Evolutionary conservation across 2,888 invertebrate genomes (phyloP), one percentile per base, ranked within the genome.

Genomic region (Serrognathus titanus): DNA sequence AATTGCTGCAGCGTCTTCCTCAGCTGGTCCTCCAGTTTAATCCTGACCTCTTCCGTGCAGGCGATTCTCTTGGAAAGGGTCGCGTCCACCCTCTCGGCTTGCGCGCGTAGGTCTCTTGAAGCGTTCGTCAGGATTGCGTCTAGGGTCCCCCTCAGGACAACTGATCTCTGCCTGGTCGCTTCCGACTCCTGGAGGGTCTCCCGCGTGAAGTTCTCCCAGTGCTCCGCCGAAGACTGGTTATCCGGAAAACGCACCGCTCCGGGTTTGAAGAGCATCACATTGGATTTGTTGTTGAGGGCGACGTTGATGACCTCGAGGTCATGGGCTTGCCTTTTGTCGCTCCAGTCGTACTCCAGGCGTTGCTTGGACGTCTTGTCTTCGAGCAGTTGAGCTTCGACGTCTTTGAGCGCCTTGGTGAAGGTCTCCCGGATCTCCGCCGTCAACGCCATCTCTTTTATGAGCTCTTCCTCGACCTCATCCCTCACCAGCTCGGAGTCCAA

Each of bases 281-380:
- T 82, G 0, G 88, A 89, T 68, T 82, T 82, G 48, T 90, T 86
- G 58, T 84, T 86, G 5, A 94, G 79, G 8, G 85, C 81, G 41
- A 87, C 80, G 72, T 89, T 89, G 0, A 78, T 76, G 0, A 87
- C 77, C 67, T 94, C 94, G 3, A 91, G 86, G 63, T 88, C 85
- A 68, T 90, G 87, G 0, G 93, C 85, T 71, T 90, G 86, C 56
- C 84, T 83, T 78, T 96, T 96, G 71, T 95, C 93, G 68, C 93
- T 93, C 93, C 94, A 95, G 73, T 95, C 94, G 69, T 86, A 88
- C 77, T 96, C 95, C 57, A 95, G 80, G 43, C 87, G 84, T 63
- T 88, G 85, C 72, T 95, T 94, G 0, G 89, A 88, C 11, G 90
- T 86, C 69, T 90, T 89, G 69, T 92, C 87, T 65, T 89, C 84